These are phyloP conservation scores for Hemaris fuciformis DNA, from an alignment of 2,888 invertebrate species.

Conservation along the genomic window DNA sequence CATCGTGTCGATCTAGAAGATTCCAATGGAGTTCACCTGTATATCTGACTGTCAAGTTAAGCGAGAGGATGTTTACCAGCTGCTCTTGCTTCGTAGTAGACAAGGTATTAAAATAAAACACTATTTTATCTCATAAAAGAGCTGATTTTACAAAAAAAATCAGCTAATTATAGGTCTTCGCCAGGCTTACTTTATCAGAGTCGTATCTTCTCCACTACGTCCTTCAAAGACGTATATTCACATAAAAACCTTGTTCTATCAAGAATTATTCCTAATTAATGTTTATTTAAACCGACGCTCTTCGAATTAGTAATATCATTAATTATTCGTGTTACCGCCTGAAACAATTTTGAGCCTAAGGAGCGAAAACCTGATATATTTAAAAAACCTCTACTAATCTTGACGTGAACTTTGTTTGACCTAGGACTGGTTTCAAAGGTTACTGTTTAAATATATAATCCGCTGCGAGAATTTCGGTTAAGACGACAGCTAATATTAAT, in stretches of 20 bases:
- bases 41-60: slow-evolving; percentile 1
- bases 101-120: neutral
- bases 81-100: slow-evolving; percentile 2
- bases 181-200: neutral
- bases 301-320: neutral
- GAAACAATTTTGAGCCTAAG: neutral
- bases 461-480: neutral
- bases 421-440: neutral
- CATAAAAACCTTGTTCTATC: neutral
- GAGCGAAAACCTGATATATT: neutral
- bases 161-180: neutral
- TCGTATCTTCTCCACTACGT: neutral
- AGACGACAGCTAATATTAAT: neutral
- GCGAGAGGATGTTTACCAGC: neutral
- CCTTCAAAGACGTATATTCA: neutral
- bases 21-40: slow-evolving; percentile 3
- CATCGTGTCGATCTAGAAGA: neutral
- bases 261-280: neutral
- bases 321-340: neutral
- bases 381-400: neutral
- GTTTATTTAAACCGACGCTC: neutral
- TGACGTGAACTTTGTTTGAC: neutral
- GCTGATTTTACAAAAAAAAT: neutral
- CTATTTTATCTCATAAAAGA: neutral
- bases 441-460: neutral